Conservation (phyloP, 2,113 vertebrate species). For the Oreochromis spilurus region DNA sequence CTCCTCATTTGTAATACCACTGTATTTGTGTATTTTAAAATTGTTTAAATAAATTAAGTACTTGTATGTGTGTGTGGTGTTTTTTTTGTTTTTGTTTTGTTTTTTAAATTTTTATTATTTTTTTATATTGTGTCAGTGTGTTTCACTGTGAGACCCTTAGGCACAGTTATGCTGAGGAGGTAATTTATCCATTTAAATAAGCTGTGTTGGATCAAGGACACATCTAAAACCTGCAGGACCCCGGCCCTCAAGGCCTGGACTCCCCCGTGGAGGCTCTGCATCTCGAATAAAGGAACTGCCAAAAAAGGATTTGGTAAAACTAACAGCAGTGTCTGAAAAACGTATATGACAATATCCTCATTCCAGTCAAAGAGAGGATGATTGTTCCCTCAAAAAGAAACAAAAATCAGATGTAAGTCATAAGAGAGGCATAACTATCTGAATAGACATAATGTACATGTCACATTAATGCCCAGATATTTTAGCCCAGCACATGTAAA, state of each 20-base stretch:
- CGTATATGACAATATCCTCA: background rate
- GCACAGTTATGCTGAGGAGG: background rate
- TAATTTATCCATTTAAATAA: background rate
- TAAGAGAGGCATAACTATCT: background rate
- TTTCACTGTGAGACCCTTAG: accelerated
- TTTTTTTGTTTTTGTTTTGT: background rate
- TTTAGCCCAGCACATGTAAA: background rate
- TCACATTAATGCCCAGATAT: background rate
- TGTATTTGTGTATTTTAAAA: conserved; percentile 89
- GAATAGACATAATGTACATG: background rate
- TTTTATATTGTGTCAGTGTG: background rate
- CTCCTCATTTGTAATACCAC: conserved; percentile 81
- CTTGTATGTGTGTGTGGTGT: conserved; percentile 66
- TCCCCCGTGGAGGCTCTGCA: background rate
- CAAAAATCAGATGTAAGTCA: background rate
- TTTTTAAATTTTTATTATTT: background rate
- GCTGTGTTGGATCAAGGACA: accelerated
- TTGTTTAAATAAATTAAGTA: conserved; percentile 95
- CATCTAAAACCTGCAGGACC: background rate
- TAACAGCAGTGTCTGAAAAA: background rate
- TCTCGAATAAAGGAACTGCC: accelerated
- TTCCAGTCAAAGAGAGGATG: background rate
- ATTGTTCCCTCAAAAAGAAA: background rate
- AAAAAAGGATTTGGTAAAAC: background rate
- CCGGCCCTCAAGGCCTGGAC: background rate